These are phyloP conservation scores for Drosophila kikkawai DNA, from an alignment of 1,140 invertebrate genomes.

Conservation along the genomic window DNA sequence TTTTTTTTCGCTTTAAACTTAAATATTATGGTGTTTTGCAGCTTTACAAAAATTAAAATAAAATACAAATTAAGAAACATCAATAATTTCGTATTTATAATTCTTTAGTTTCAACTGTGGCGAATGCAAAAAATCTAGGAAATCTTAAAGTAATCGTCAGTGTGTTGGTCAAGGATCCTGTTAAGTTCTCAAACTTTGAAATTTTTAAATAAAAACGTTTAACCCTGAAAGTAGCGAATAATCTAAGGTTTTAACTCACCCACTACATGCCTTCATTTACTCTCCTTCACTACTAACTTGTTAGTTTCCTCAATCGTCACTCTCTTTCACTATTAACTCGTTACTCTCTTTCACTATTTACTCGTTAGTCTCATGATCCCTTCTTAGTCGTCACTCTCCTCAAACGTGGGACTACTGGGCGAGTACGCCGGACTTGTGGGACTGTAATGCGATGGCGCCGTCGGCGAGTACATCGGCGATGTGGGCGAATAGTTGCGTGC, in stretches of 20 bases:
- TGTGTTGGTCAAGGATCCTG: not conserved
- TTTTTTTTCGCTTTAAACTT: not conserved
- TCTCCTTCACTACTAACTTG: not conserved
- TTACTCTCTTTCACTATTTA: constrained; percentile 53
- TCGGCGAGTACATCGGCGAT: constrained; percentile 93
- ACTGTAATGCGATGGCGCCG: constrained; percentile 91
- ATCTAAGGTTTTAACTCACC: not conserved
- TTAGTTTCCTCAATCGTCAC: constrained; percentile 54
- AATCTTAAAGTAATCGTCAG: not conserved
- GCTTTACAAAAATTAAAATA: not conserved
- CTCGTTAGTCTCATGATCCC: not conserved
- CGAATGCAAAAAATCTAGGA: not conserved
- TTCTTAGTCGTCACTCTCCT: constrained; percentile 76
- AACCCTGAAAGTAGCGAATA: not conserved
- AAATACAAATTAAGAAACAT: not conserved
- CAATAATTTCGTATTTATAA: not conserved
- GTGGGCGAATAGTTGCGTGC: constrained; percentile 89
- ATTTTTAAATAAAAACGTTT: not conserved
- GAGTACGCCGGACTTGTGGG: constrained; percentile 92
- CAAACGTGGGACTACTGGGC: constrained; percentile 85
- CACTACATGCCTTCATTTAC: not conserved
- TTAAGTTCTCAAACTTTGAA: not conserved
- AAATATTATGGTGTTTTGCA: constrained; percentile 5
- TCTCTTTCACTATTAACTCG: constrained; percentile 35
- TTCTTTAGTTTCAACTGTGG: not conserved